Evolutionary conservation across 2,888 invertebrate species (phyloP), one percentile per base, ranked within the genome.

Genomic region (Aphodius granarius): DNA sequence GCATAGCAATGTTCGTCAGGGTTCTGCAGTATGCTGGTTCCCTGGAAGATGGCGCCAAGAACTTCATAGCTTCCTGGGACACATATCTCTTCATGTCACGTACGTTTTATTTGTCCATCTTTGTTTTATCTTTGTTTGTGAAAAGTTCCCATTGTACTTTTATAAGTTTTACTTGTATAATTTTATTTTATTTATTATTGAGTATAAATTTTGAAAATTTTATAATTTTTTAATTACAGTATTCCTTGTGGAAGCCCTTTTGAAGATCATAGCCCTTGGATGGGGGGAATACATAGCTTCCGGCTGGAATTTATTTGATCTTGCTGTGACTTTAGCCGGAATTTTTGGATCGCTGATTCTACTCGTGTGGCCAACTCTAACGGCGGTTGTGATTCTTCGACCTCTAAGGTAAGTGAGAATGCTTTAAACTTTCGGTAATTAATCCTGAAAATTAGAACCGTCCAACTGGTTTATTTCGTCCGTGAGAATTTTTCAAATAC

Each of bases 271-370:
- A 82, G 94, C 94, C 0, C 87, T 92, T 63, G 96, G 96, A 2
- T 89, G 93, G 79, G 84, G 87, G 3, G 90, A 91, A 77, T 96
- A 96, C 84, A 90, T 95, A 77, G 91, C 92, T 78, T 94, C 94
- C 65, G 95, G 95, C 0, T 96, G 96, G 96, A 96, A 96, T 86
- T 90, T 94, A 81, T 96, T 93, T 85, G 95, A 95, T 85, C 86
- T 94, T 71, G 89, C 90, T 73, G 93, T 93, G 3, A 93, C 94
- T 0, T 82, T 94, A 78, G 88, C 92, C 79, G 92, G 92, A 0
- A 84, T 94, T 5, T 86, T 92, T 77, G 94, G 94, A 0, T 91
- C 94, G 0, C 89, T 93, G 74, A 87, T 92, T 70, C 89, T 95
- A 62, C 88, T 90, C 13, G 86, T 93, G n/a, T 91, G 91, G 77